A percentile compares a stretch with the other conserved stretches of the same genome.
Evolutionary conservation across 1,140 invertebrate species (phyloP).

Genomic region (Habropoda laboriosa): DNA sequence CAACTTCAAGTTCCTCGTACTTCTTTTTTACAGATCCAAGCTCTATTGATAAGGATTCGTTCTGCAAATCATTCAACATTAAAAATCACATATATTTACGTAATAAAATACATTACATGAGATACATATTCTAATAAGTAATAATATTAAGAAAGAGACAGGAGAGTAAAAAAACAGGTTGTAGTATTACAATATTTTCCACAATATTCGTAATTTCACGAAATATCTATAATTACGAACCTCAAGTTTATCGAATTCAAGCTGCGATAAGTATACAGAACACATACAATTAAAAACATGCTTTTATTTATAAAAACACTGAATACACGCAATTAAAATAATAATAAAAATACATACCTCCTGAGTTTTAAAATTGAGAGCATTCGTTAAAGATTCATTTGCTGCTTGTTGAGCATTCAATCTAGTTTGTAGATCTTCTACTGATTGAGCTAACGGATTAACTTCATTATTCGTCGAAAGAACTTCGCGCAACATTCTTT

Average conservation of each 20-base stretch:
- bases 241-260: constrained; percentile 75
- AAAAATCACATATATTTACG: not conserved
- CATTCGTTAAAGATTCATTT: constrained; percentile 78
- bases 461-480: constrained; percentile 83
- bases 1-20: constrained; percentile 70
- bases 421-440: constrained; percentile 85
- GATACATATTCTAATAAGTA: constrained; percentile 18
- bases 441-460: constrained; percentile 84
- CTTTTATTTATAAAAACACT: not conserved
- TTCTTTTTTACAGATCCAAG: constrained; percentile 67
- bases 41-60: constrained; percentile 74
- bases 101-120: not conserved
- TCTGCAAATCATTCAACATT: constrained; percentile 69
- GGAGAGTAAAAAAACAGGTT: no score
- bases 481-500: constrained; percentile 86
- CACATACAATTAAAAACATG: constrained; percentile 41
- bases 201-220: not conserved
- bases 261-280: constrained; percentile 65
- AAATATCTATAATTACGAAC: constrained; percentile 57
- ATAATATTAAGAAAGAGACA: no score
- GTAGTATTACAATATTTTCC: no score
- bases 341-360: constrained; percentile 76
- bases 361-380: constrained; percentile 79
- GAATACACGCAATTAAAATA: not conserved
- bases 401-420: constrained; percentile 84